These are phyloP conservation scores for Myotis findleyi DNA, from an alignment of 2,797 vertebrate species.

Conservation along the genomic window DNA sequence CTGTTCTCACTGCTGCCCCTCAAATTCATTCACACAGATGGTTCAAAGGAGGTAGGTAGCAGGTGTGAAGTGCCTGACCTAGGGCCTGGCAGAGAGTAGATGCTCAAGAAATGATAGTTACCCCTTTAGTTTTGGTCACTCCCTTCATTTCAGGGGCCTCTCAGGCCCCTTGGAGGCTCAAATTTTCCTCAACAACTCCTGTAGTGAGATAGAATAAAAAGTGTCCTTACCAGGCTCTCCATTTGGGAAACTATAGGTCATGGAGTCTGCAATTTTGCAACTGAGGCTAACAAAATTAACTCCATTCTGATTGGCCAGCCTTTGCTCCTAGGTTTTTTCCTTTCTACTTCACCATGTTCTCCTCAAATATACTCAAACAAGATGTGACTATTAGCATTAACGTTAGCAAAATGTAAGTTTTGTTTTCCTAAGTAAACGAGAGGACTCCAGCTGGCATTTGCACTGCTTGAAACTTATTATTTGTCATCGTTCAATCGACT, in stretches of 20 bases:
- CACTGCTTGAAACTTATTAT: constrained; percentile 9
- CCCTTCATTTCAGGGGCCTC: not conserved
- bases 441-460: not conserved
- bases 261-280: not conserved
- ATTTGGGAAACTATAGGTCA: not conserved
- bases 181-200: not conserved
- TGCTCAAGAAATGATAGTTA: not conserved
- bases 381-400: not conserved
- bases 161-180: not conserved
- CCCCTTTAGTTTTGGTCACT: not conserved
- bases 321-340: constrained; percentile 8
- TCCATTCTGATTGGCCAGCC: not conserved
- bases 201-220: not conserved
- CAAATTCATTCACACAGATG: not conserved
- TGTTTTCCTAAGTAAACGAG: constrained; percentile 16
- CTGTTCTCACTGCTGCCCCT: not conserved
- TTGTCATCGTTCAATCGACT: constrained; percentile 15
- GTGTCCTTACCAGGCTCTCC: not conserved
- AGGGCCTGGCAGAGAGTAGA: not conserved
- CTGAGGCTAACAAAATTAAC: not conserved
- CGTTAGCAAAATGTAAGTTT: constrained; percentile 16
- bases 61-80: not conserved
- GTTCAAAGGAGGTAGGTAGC: not conserved
- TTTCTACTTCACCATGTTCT: constrained; percentile 24
- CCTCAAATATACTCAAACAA: not conserved